Conservation (phyloP, 53 echinoderm and acorn worm genomes). For the Crossaster papposus region DNA sequence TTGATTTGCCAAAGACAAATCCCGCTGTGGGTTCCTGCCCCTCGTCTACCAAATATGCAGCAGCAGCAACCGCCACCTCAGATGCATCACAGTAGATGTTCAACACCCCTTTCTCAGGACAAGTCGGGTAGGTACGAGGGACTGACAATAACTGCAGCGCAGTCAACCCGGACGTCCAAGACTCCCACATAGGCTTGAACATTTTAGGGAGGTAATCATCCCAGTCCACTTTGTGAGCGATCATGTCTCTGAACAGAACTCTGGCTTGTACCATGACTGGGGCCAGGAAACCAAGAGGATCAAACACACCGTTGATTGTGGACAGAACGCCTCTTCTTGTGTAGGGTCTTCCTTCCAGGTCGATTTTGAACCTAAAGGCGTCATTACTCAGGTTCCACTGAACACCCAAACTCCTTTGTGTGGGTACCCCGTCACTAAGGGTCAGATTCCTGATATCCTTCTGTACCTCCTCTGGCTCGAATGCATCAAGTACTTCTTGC, state of each 20-base stretch:
- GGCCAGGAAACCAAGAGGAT: conserved; percentile 66
- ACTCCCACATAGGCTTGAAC: conserved; percentile 43
- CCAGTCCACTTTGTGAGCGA: conserved; percentile 49
- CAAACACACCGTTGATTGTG: conserved; percentile 69
- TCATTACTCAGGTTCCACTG: no score
- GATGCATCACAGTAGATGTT: conserved; percentile 69
- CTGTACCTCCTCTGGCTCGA: no score
- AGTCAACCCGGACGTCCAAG: conserved; percentile 52
- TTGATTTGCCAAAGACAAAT: conserved; percentile 64
- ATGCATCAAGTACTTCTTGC: conserved; percentile 63
- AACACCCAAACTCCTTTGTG: no score
- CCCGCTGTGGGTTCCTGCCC: conserved; percentile 26
- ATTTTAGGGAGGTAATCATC: conserved; percentile 50
- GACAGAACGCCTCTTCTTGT: no score
- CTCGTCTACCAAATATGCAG: conserved; percentile 46
- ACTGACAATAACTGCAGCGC: conserved; percentile 41
- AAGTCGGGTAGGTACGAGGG: conserved; percentile 49
- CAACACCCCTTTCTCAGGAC: neutral
- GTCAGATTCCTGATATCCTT: conserved; percentile 52
- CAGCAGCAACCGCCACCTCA: conserved; percentile 66
- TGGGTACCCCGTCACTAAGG: conserved; percentile 47
- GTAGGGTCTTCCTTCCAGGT: no score
- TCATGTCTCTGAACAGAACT: conserved; percentile 67
- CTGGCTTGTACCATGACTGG: no score
- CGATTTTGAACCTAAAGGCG: no score